A percentile compares a stretch with the other conserved stretches of the same genome.
These are phyloP conservation scores for Ploceus nigricollis DNA, from an alignment of 2,113 vertebrate species.

Conservation along the genomic window DNA sequence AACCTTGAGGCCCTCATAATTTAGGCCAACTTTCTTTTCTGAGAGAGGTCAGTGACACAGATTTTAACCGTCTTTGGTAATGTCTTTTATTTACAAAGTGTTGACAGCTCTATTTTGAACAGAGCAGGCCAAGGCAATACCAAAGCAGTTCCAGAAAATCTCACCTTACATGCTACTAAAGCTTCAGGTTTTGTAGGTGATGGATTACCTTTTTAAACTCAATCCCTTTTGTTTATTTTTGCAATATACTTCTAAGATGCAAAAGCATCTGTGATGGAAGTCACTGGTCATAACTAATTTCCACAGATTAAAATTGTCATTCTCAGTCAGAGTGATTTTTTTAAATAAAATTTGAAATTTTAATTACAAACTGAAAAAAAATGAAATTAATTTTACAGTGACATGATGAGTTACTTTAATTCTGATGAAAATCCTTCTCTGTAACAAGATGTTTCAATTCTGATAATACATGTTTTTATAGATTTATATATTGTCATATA, in stretches of 20 bases:
- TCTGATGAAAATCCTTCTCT: not conserved
- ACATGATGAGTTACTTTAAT: not conserved
- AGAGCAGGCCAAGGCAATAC: not conserved
- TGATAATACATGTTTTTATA: rapidly evolving
- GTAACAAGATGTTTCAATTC: not conserved
- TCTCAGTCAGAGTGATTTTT: not conserved
- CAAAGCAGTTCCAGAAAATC: not conserved
- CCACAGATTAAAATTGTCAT: not conserved
- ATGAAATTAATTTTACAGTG: not conserved
- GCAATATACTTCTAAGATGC: not conserved
- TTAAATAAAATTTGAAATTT: not conserved
- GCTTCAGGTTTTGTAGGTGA: not conserved
- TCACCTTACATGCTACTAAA: not conserved
- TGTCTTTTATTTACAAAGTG: not conserved
- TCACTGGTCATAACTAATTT: not conserved
- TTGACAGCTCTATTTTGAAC: constrained; percentile 1
- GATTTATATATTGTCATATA: not conserved
- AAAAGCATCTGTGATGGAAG: not conserved
- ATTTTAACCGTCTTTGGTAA: not conserved
- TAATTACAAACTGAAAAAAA: not conserved
- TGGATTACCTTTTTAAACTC: not conserved
- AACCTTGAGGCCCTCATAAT: not conserved
- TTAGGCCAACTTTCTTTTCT: not conserved
- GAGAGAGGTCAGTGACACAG: not conserved
- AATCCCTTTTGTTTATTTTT: not conserved